Conservation (phyloP, 2,113 vertebrate genomes). For the Brienomyrus brachyistius region DNA sequence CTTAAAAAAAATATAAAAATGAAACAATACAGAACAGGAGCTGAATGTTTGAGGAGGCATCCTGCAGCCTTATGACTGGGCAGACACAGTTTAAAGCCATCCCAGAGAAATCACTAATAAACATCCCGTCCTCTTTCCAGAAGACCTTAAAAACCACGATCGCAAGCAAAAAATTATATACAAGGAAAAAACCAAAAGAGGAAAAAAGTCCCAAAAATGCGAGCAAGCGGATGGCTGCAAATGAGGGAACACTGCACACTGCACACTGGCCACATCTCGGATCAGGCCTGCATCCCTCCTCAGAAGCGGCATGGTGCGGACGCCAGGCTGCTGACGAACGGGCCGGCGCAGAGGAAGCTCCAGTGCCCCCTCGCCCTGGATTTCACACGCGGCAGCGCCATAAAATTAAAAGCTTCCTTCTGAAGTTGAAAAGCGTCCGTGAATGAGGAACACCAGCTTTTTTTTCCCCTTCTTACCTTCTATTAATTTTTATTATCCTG, state of each 20-base stretch:
- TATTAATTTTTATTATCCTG: background rate
- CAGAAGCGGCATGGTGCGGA: background rate
- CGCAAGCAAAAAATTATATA: background rate
- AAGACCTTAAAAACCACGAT: constrained; percentile 2
- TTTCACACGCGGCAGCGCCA: too few species aligned
- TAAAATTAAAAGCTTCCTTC: background rate
- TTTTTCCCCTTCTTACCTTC: background rate
- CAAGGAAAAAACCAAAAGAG: background rate
- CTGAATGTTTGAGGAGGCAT: background rate
- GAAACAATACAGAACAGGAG: background rate
- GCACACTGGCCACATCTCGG: background rate
- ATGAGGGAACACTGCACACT: background rate
- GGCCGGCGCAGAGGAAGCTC: background rate
- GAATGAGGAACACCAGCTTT: background rate
- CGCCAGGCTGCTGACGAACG: too few species aligned
- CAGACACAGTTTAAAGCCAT: background rate
- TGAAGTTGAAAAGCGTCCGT: background rate
- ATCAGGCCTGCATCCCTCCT: background rate
- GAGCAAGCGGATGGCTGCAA: background rate
- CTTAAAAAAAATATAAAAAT: background rate
- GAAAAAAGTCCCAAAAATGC: background rate
- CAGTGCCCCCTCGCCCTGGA: background rate
- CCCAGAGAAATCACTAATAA: background rate
- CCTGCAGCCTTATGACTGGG: background rate
- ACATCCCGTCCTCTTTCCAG: background rate